Base-by-base conservation (phyloP, 2,888 invertebrate species). In the Leistus spinibarbis region DNA sequence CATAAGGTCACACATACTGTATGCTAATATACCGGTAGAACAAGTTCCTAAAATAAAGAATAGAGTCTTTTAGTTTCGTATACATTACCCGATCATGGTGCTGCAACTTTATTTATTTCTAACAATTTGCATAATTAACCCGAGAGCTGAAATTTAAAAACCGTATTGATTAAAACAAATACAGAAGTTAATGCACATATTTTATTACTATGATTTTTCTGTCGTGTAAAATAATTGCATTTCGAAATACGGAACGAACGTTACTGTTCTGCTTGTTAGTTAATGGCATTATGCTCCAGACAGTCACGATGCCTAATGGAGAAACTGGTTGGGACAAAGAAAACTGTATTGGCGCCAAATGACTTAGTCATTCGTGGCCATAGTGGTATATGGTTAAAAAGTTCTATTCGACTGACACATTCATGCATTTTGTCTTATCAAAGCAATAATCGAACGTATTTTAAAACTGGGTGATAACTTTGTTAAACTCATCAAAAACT, bases 1-100 rank as follows among this genome's bases (percentile, higher is more conserved):
- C 72, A 40, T 73, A 27, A 73, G 66, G 72, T 73, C 60, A 20
- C 57, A 20, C 23, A 57, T 72, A 72, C 72, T 20, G n/a, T 65
- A 73, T 73, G 66, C 16, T 66, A 73, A 73, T 73, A 60, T n/a
- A 54, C 54, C 23, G 68, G 72, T 73, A 17, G 65, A 22, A 17
- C 72, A 27, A 66, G 66, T 73, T 66, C 17, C 60, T 10, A 60
- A 22, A 60, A 60, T 40, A 40, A 40, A 7, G 10, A 10, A 40
- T 13, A 40, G n/a, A n/a, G n/a, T n/a, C n/a, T 40, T 40, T 40
- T 40, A 40, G 40, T 40, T 40, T 40, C 13, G 10, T 13, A 13
- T 40, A 13, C 40, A 40, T 10, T 40, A 40, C 40, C n/a, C 40
- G 40, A 4, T 10, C 40, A 40, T 4, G 40, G 7, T 40, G 7